Evolutionary conservation across 2,113 vertebrate species (phyloP), one percentile per base, ranked within the genome.

Genomic region (Pseudolaguvia tuberculata): DNA sequence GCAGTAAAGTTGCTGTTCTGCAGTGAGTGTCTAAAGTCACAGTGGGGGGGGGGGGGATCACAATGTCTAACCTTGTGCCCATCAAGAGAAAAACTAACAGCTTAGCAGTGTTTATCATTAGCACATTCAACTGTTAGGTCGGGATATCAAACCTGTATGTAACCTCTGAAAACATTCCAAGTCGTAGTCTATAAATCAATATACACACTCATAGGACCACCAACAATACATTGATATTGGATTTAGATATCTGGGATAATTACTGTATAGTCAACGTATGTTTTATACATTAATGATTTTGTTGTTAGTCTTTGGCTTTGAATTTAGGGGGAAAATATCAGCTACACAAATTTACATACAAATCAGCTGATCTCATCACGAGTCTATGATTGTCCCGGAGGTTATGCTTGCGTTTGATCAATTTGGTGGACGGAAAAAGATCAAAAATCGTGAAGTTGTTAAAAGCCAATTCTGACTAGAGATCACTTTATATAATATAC

Each of bases 41-140:
- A 74, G 72, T 65, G 72, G 72, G 25, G 31, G 53, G 65, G 14
- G 72, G 72, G 25, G 31, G 53, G 65, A 20, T 21, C 72, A 73
- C 72, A 74, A 59, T 74, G 72, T 63, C 50, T 31, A 53, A 63
- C 42, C 48, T 42, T 68, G 73, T 75, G 73, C 63, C 73, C 42
- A 50, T 50, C 25, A 21, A 47, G 63, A 58, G 20, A 65, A 58
- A 68, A n/a, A n/a, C n/a, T 17, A 58, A 39, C 29, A 58, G 20
- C 18, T 8, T 39, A 29, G 21, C 50, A 1, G 20, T 48, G 35
- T 47, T 53, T 1, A 35, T 42, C 5, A 47, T 35, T 3, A 53
- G 20, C 48, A 69, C 51, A 71, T 57, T 57, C 69, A 59, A 13
- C 42, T 58, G 55, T 48, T 58, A 42, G 25, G 23, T 29, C 47